A percentile compares a stretch with the other conserved stretches of the same genome.
phyloP scores from a whole-genome alignment of 2,113 vertebrate species.

The Atlantisia rogersi region DNA sequence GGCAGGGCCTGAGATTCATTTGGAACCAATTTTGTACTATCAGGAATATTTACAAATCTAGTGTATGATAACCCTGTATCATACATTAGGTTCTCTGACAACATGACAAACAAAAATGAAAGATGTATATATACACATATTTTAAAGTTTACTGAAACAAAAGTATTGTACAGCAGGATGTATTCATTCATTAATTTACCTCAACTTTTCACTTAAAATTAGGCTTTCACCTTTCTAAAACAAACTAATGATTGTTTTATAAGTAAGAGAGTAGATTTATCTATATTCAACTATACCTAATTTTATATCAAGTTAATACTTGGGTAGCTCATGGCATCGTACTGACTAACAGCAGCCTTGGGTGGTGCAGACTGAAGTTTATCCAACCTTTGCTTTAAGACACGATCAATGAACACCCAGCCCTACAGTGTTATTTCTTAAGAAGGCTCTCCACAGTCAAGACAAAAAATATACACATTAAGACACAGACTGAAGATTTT shows the following conservation, averaged over 20 bases:
- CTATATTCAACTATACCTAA: neutral
- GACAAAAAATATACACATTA: neutral
- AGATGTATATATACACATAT: constrained; percentile 28
- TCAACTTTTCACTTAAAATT: neutral
- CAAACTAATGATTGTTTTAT: neutral
- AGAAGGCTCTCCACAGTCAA: neutral
- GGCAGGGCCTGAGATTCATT: neutral
- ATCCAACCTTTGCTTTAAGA: neutral
- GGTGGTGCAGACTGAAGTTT: neutral
- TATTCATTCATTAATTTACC: neutral
- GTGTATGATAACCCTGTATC: constrained; percentile 36
- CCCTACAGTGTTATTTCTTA: neutral
- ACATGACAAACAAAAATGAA: constrained; percentile 56
- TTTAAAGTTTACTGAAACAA: constrained; percentile 4
- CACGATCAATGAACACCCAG: too few species aligned
- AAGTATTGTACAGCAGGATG: neutral
- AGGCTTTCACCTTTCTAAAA: neutral
- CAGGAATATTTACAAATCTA: neutral
- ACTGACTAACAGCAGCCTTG: neutral
- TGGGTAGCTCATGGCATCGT: neutral
- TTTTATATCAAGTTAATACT: neutral
- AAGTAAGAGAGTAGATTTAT: neutral
- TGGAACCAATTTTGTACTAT: neutral
- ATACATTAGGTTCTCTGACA: constrained; percentile 52
- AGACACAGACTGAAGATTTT: neutral